phyloP scores from a whole-genome alignment of 2,797 vertebrate genomes.

The Melanotaenia boesemani region DNA sequence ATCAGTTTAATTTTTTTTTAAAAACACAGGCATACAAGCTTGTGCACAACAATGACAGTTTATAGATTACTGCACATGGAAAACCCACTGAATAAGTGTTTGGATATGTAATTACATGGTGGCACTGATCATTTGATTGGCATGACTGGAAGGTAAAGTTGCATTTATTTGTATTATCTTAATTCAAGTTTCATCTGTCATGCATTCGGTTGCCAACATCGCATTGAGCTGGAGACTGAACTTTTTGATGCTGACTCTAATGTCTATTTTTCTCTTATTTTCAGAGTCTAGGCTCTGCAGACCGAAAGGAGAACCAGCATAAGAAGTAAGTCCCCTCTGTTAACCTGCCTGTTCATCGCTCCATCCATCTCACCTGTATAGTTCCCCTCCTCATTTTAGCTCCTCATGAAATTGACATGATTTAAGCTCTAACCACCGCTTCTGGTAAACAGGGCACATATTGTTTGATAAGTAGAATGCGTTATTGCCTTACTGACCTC shows the following conservation, averaged over 20 bases:
- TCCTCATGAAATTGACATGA: not conserved
- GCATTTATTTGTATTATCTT: not conserved
- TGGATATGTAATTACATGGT: conserved; percentile 18
- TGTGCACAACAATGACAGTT: not conserved
- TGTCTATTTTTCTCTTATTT: conserved; percentile 61
- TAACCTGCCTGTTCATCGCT: not conserved
- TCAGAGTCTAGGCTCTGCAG: conserved; percentile 92
- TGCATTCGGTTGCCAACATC: not conserved
- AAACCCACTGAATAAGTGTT: not conserved
- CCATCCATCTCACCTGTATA: not conserved
- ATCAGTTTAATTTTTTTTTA: not conserved
- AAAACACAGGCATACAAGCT: not conserved
- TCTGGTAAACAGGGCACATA: not conserved
- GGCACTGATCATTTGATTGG: conserved; percentile 48
- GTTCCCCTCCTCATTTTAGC: not conserved
- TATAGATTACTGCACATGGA: not conserved
- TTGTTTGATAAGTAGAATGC: not conserved
- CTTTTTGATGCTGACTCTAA: conserved; percentile 24
- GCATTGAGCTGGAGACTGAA: not conserved
- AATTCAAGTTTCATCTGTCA: not conserved
- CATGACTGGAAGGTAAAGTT: conserved; percentile 23
- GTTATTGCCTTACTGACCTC: not conserved
- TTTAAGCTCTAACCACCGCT: not conserved
- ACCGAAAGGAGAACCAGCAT: conserved; percentile 88
- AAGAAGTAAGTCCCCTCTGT: conserved; percentile 84